Evolutionary conservation across 2,888 invertebrate genomes (phyloP).

Genomic region (Drosophila pegasa): DNA sequence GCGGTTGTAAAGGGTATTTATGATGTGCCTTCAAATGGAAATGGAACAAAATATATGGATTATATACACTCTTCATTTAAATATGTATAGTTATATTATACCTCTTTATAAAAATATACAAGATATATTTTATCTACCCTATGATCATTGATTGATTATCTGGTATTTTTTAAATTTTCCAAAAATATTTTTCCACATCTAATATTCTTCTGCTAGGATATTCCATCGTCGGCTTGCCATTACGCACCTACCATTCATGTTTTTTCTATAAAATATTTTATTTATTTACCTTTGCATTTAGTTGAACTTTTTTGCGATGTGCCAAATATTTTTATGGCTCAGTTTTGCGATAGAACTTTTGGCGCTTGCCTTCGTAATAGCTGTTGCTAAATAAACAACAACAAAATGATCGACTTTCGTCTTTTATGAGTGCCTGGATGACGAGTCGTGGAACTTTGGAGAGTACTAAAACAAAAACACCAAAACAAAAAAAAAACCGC

Average conservation of each 20-base stretch:
- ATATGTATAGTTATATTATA: neutral
- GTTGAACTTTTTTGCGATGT: conserved; percentile 45
- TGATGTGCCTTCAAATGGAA: neutral
- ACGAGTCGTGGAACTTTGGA: conserved; percentile 52
- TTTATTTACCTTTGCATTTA: conserved; percentile 65
- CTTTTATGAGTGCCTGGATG: conserved; percentile 56
- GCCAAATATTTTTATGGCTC: conserved; percentile 68
- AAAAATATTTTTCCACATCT: neutral
- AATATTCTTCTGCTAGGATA: neutral
- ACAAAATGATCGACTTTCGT: conserved; percentile 56
- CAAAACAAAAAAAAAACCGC: neutral
- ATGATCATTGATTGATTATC: too few species aligned
- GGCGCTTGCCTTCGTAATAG: conserved; percentile 60
- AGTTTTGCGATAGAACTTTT: conserved; percentile 69
- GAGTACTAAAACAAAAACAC: conserved; percentile 21
- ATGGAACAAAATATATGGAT: neutral
- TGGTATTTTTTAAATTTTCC: too few species aligned
- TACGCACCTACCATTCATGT: neutral
- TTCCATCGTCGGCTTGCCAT: neutral
- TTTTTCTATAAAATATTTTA: conserved; percentile 42
- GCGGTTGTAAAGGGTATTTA: conserved; percentile 3
- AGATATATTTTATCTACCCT: too few species aligned
- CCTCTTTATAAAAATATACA: too few species aligned
- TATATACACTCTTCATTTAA: neutral
- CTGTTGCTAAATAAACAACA: conserved; percentile 65